These are phyloP conservation scores for Rhincodon typus DNA, from an alignment of 2,797 vertebrate genomes.

Conservation along the genomic window DNA sequence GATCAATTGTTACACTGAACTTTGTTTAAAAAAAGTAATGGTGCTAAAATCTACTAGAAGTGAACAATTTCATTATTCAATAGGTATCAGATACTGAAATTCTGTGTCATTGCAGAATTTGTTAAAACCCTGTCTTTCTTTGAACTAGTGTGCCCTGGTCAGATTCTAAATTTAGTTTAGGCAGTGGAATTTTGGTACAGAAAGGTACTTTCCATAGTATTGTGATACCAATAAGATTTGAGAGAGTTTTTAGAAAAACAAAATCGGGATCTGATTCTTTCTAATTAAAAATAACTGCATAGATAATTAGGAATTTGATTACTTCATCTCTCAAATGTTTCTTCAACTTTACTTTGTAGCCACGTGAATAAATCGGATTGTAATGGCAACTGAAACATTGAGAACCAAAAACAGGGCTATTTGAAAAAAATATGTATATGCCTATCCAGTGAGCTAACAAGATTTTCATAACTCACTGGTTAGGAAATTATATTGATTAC, in stretches of 20 bases:
- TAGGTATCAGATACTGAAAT: not conserved
- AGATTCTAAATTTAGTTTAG: not conserved
- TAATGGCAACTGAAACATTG: not conserved
- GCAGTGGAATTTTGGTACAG: not conserved
- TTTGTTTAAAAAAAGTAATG: not conserved
- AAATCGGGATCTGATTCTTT: not conserved
- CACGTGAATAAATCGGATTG: not conserved
- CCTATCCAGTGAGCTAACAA: not conserved
- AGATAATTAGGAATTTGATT: not conserved
- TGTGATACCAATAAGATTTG: not conserved
- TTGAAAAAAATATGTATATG: not conserved
- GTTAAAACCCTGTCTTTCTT: not conserved
- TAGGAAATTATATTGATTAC: not conserved
- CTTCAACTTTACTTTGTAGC: conserved; percentile 9
- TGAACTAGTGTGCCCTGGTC: not conserved
- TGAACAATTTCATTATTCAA: not conserved
- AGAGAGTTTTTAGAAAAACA: not conserved
- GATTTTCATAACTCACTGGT: not conserved
- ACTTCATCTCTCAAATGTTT: not conserved
- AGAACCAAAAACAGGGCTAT: conserved; percentile 4
- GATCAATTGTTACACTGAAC: not conserved
- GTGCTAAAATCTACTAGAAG: not conserved
- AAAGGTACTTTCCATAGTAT: not conserved
- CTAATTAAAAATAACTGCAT: not conserved
- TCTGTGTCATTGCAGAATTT: not conserved